Conservation (phyloP, 2,888 invertebrate species). For the Limulus polyphemus region DNA sequence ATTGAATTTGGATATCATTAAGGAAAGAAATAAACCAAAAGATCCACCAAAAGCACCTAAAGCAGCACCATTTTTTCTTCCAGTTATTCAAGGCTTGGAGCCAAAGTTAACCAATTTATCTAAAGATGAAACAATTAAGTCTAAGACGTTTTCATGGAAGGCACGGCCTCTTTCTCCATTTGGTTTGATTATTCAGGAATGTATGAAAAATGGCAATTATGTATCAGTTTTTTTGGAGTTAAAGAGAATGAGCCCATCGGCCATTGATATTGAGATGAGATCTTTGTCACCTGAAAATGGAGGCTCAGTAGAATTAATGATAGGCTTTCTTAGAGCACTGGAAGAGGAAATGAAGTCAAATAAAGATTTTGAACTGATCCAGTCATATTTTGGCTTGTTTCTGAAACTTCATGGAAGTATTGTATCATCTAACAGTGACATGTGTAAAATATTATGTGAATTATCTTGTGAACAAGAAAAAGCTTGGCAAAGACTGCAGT, state of each 20-base stretch:
- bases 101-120: slow-evolving; percentile 49
- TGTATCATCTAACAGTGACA: slow-evolving; percentile 27
- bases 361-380: slow-evolving; percentile 73
- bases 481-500: slow-evolving; percentile 18
- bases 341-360: slow-evolving; percentile 57
- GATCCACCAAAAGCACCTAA: slow-evolving; percentile 66
- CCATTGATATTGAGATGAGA: slow-evolving; percentile 74
- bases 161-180: not conserved
- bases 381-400: slow-evolving; percentile 77
- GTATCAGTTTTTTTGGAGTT: slow-evolving; percentile 47
- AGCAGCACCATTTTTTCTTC: slow-evolving; percentile 89
- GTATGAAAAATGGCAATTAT: slow-evolving; percentile 29
- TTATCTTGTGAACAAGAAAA: slow-evolving; percentile 18
- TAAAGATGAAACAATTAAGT: not conserved
- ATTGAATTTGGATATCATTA: slow-evolving; percentile 70
- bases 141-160: not conserved
- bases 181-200: not conserved
- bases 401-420: slow-evolving; percentile 47
- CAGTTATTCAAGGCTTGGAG: slow-evolving; percentile 70
- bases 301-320: slow-evolving; percentile 56
- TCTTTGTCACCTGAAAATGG: slow-evolving; percentile 59
- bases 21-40: slow-evolving; percentile 76
- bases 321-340: slow-evolving; percentile 63
- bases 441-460: slow-evolving; percentile 16
- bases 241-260: slow-evolving; percentile 63